phyloP scores from a whole-genome alignment of 2,113 vertebrate genomes.

The Anhinga rufa region DNA sequence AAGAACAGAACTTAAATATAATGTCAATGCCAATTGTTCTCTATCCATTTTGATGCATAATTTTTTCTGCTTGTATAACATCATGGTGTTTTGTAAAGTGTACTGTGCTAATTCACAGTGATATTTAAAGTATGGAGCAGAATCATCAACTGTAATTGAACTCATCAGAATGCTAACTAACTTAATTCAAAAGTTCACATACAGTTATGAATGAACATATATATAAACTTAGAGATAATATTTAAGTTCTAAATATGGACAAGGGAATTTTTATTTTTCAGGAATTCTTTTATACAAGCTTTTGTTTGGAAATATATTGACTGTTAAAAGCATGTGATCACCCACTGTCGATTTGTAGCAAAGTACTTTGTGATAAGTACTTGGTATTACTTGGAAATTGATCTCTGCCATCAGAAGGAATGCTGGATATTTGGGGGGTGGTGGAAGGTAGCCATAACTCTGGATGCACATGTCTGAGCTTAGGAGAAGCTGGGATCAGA shows the following conservation, averaged over 20 bases:
- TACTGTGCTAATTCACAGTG: neutral
- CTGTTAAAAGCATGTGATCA: neutral
- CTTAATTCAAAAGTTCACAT: neutral
- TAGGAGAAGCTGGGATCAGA: neutral
- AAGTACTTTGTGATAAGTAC: neutral
- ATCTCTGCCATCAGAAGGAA: neutral
- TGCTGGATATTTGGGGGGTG: neutral
- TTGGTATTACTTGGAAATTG: neutral
- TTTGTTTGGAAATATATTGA: neutral
- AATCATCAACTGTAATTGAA: neutral
- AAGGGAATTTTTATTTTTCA: neutral
- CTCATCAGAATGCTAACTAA: neutral
- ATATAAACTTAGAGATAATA: neutral
- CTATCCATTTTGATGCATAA: neutral
- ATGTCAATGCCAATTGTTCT: neutral
- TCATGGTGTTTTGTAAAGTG: neutral
- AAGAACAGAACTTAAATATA: neutral
- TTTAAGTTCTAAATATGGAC: neutral
- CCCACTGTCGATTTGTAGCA: neutral
- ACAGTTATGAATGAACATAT: neutral
- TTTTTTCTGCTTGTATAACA: neutral
- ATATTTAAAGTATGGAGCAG: neutral
- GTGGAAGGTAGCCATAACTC: neutral
- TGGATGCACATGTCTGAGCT: neutral
- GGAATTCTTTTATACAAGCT: neutral